Evolutionary conservation across 2,797 vertebrate species (phyloP).

Genomic region (Garrulus glandarius): DNA sequence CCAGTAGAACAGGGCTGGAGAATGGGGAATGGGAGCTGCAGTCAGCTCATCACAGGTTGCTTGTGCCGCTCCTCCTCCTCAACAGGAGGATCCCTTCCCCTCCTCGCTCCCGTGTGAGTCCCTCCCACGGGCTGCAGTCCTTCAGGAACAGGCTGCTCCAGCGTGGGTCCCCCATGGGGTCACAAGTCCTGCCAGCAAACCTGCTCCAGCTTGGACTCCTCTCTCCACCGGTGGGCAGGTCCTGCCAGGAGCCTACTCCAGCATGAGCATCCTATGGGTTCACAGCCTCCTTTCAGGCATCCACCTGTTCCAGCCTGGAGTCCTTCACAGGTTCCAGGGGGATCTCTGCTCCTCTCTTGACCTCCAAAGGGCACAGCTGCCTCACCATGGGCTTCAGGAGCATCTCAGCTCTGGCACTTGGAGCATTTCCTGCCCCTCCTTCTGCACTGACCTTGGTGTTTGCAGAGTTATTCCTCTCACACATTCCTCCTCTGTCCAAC

Average conservation of each 20-base stretch:
- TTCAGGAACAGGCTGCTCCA: neutral
- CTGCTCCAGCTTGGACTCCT: neutral
- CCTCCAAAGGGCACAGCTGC: neutral
- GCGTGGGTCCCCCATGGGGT: neutral
- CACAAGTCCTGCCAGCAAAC: neutral
- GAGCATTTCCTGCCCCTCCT: neutral
- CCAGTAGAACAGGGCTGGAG: neutral
- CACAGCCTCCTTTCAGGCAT: neutral
- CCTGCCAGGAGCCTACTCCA: neutral
- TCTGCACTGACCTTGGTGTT: neutral
- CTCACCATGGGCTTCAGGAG: neutral
- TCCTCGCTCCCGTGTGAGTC: neutral
- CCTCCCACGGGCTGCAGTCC: neutral
- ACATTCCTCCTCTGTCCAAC: neutral
- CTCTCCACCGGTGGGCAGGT: neutral
- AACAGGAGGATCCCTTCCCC: neutral
- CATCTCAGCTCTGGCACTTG: neutral
- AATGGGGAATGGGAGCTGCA: accelerated
- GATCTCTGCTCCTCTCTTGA: neutral
- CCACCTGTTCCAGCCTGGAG: neutral
- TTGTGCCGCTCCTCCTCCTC: neutral
- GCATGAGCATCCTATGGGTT: neutral
- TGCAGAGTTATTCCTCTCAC: neutral
- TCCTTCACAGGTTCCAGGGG: neutral
- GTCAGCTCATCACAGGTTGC: neutral